Evolutionary conservation across 2,113 vertebrate species (phyloP).

Genomic region (Petaurus breviceps): DNA sequence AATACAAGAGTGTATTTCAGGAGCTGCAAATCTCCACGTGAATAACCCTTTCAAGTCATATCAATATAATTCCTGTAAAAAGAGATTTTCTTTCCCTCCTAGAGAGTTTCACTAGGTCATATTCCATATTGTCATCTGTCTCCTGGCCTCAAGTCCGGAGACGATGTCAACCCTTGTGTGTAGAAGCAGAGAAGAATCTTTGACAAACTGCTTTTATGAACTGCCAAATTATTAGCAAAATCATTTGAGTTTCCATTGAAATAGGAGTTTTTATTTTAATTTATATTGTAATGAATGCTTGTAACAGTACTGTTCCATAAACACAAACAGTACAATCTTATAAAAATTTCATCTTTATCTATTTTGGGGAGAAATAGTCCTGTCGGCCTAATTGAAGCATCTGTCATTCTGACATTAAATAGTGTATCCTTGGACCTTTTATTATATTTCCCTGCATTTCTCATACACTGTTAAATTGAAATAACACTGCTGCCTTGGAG

Average conservation of each 20-base stretch:
- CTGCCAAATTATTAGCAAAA: slow-evolving; percentile 49
- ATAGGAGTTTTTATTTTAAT: slow-evolving; percentile 76
- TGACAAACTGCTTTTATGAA: background rate
- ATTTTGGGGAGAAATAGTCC: slow-evolving; percentile 83
- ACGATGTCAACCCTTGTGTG: background rate
- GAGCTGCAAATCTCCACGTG: background rate
- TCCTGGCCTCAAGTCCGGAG: rapidly evolving
- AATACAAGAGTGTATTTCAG: background rate
- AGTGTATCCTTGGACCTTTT: slow-evolving; percentile 79
- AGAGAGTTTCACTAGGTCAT: background rate
- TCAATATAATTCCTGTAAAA: background rate
- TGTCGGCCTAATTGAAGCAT: slow-evolving; percentile 87
- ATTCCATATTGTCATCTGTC: background rate
- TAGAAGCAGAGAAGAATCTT: background rate
- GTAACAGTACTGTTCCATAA: slow-evolving; percentile 63
- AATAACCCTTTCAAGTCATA: background rate
- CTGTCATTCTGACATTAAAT: slow-evolving; percentile 86
- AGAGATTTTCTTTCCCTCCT: background rate
- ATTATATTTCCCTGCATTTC: slow-evolving; percentile 78
- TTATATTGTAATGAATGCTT: slow-evolving; percentile 78
- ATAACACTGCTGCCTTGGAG: slow-evolving; percentile 76
- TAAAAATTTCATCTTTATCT: slow-evolving; percentile 88
- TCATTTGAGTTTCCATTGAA: slow-evolving; percentile 48
- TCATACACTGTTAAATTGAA: slow-evolving; percentile 80
- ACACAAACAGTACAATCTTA: slow-evolving; percentile 82